Evolutionary conservation across 2,113 vertebrate genomes (phyloP), one percentile per base, ranked within the genome.

Genomic region (Telmatochromis sp.): DNA sequence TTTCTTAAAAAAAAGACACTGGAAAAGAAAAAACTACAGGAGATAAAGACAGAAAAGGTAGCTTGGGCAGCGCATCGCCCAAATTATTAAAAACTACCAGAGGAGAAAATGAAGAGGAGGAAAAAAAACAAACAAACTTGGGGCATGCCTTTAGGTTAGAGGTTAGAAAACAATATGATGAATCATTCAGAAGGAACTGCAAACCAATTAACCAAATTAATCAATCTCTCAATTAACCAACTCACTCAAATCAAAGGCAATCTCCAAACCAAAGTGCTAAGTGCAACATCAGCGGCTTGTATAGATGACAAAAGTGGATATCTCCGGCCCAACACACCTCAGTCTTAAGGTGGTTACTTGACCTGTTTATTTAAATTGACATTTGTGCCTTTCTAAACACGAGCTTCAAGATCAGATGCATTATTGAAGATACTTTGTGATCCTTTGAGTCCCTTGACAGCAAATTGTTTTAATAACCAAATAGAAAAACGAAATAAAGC

Each of bases 71-170:
- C 5, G 82, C 82, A 81, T 89, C 31, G 71, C 75, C 89, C 92
- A 89, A 91, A 92, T 90, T 7, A 91, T 91, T 68, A 82, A 86
- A 94, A 90, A 83, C 11, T 53, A 88, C 83, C 17, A 71, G 28
- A 15, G 33, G 19, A 73, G 31, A 19, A 79, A 51, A 89, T 87
- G 35, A 65, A 80, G 19, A 88, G 80, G 3, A 65, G 26, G 40
- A 65, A 86, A 87, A 51, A 81, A 89, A 65, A 75, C 5, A 35
- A 65, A 37, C 84, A 87, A 87, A 91, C 71, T 82, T 92, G 87
- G 89, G 92, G 86, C 96, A 97, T 97, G 96, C 95, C 90, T 95
- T 95, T 87, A 91, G 93, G 94, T 97, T 89, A 92, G 90, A 87
- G 83, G 87, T 95, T 23, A 90, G 92, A 81, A 60, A 95, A 90